Conservation (phyloP, 1,140 invertebrate species). For the Camponotus pennsylvanicus region DNA sequence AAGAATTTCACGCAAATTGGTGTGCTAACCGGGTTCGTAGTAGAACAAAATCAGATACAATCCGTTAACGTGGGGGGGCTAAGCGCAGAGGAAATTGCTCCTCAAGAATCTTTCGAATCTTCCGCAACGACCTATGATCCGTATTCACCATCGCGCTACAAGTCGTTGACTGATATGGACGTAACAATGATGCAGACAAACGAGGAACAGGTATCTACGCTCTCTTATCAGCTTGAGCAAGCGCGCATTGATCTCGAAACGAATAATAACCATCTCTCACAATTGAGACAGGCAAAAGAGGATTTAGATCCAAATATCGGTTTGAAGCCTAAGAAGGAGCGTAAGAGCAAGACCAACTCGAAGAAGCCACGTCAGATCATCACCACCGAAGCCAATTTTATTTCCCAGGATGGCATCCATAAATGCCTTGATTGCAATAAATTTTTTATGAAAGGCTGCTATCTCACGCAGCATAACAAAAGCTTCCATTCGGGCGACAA, state of each 20-base stretch:
- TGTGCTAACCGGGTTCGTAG: constrained; percentile 85
- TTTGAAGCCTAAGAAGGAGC: constrained; percentile 64
- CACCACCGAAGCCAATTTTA: constrained; percentile 77
- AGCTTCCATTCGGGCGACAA: constrained; percentile 95
- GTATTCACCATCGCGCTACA: constrained; percentile 80
- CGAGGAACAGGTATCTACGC: constrained; percentile 62
- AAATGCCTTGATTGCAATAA: constrained; percentile 95
- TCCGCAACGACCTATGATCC: constrained; percentile 81
- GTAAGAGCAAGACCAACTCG: constrained; percentile 72
- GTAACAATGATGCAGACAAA: constrained; percentile 83
- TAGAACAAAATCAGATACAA: constrained; percentile 82
- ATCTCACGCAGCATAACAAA: constrained; percentile 96
- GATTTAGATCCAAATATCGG: constrained; percentile 75
- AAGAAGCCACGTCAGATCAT: constrained; percentile 75
- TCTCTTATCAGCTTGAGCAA: constrained; percentile 45
- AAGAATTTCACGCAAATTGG: constrained; percentile 88
- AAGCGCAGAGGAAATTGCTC: constrained; percentile 87
- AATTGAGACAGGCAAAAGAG: constrained; percentile 68
- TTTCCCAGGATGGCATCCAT: constrained; percentile 86
- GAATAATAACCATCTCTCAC: constrained; percentile 80
- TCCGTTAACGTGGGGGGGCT: constrained; percentile 91
- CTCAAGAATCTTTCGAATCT: constrained; percentile 83
- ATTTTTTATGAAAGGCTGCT: constrained; percentile 94
- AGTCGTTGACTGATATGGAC: constrained; percentile 84
- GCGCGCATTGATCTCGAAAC: constrained; percentile 66